Evolutionary conservation across 2,797 vertebrate genomes (phyloP).

Genomic region (Sardinella longiceps): DNA sequence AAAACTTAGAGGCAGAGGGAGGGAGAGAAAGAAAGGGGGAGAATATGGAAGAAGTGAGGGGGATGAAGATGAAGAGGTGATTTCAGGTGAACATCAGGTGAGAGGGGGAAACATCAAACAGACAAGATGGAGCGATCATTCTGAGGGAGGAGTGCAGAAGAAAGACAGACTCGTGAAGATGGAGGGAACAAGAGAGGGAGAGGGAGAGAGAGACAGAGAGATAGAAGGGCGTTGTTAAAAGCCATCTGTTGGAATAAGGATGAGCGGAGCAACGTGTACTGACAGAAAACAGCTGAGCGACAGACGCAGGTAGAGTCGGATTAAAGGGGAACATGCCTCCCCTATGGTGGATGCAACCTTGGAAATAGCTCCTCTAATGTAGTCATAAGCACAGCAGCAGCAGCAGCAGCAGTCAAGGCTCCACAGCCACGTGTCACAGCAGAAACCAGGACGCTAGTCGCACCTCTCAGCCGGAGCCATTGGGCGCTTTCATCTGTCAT

Average conservation of each 20-base stretch:
- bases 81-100: neutral
- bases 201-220: neutral
- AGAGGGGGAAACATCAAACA: neutral
- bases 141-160: neutral
- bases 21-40: neutral
- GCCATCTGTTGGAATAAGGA: constrained; percentile 2
- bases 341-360: neutral
- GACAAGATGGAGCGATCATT: neutral
- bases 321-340: neutral
- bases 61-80: neutral
- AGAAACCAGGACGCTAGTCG: neutral
- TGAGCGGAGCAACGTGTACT: neutral
- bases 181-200: neutral
- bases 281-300: neutral
- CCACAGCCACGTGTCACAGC: neutral
- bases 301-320: neutral
- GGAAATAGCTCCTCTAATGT: neutral
- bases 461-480: neutral
- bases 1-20: neutral
- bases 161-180: neutral
- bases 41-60: neutral
- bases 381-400: neutral
- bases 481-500: constrained; percentile 4
- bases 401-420: neutral
- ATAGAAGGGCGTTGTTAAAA: neutral